These are phyloP conservation scores for Mugil cephalus DNA, from an alignment of 2,113 vertebrate species.

Conservation along the genomic window DNA sequence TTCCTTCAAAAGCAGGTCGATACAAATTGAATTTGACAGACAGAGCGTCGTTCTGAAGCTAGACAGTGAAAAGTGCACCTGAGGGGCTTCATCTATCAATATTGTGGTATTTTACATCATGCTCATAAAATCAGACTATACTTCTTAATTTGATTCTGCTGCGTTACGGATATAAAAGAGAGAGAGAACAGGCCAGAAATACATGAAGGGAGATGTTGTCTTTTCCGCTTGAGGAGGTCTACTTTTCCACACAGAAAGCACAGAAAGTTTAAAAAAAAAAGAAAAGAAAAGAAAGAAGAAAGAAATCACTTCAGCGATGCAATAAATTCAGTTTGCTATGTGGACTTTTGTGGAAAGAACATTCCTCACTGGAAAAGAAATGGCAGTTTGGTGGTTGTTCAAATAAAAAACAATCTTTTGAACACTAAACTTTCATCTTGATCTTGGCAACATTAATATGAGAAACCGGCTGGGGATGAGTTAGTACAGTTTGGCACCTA, in stretches of 20 bases:
- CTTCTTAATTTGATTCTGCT: constrained; percentile 15
- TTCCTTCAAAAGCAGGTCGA: constrained; percentile 48
- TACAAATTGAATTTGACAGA: constrained; percentile 54
- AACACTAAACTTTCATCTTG: too few relatives aligned
- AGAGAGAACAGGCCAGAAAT: neutral
- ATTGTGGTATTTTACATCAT: neutral
- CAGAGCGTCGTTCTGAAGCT: constrained; percentile 9
- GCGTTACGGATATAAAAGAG: constrained; percentile 2
- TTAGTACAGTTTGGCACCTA: too few relatives aligned
- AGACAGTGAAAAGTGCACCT: constrained; percentile 23
- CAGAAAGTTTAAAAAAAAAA: too few relatives aligned
- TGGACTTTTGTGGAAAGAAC: neutral
- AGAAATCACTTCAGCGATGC: too few relatives aligned
- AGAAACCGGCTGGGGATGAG: too few relatives aligned
- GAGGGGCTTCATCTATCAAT: constrained; percentile 34
- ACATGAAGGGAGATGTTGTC: constrained; percentile 17
- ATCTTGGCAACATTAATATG: too few relatives aligned
- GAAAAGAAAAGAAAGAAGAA: too few relatives aligned
- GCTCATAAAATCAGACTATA: constrained; percentile 13
- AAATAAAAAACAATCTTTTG: neutral
- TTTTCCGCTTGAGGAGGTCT: neutral
- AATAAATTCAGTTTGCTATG: constrained; percentile 10
- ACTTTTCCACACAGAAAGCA: neutral
- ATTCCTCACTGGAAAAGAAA: constrained; percentile 7
- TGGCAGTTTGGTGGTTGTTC: neutral